Evolutionary conservation across 2,888 invertebrate genomes (phyloP).

Genomic region (Agriotes lineatus): DNA sequence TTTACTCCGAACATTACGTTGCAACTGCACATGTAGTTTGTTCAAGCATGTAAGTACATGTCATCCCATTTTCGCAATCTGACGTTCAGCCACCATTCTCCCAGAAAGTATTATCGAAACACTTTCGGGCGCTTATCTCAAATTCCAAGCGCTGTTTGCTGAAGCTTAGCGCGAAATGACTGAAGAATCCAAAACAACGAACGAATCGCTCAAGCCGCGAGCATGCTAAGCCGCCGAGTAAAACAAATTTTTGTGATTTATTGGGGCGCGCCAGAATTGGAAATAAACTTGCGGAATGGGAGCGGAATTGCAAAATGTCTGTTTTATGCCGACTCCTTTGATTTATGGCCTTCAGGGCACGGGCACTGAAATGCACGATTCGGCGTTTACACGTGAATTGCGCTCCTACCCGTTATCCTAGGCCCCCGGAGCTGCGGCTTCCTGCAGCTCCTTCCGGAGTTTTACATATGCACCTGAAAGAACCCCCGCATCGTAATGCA

Average conservation of each 20-base stretch:
- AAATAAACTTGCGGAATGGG: constrained; percentile 34
- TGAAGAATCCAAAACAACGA: constrained; percentile 6
- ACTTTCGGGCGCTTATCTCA: not conserved
- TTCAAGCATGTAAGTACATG: no score
- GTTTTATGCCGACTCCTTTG: constrained; percentile 27
- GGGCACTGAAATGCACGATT: constrained; percentile 28
- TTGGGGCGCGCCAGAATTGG: constrained; percentile 24
- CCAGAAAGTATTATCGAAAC: not conserved
- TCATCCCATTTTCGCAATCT: no score
- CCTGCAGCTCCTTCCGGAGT: no score
- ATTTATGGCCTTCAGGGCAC: constrained; percentile 29
- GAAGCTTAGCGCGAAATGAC: constrained; percentile 1
- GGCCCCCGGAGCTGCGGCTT: no score
- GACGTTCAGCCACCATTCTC: no score
- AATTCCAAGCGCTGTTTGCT: not conserved
- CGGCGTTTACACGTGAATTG: constrained; percentile 7
- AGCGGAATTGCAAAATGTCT: constrained; percentile 26
- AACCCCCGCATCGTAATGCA: no score
- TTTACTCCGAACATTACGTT: no score
- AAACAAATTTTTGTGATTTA: constrained; percentile 37
- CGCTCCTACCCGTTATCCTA: not conserved
- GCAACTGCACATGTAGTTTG: no score
- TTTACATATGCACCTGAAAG: no score
- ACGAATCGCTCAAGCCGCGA: not conserved
- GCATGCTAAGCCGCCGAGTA: constrained; percentile 5